Percentiles rank a stretch among this genome's conserved stretches.
These are phyloP conservation scores for Hirudinaria manillensis DNA, from an alignment of 2,888 invertebrate species.

Conservation along the genomic window DNA sequence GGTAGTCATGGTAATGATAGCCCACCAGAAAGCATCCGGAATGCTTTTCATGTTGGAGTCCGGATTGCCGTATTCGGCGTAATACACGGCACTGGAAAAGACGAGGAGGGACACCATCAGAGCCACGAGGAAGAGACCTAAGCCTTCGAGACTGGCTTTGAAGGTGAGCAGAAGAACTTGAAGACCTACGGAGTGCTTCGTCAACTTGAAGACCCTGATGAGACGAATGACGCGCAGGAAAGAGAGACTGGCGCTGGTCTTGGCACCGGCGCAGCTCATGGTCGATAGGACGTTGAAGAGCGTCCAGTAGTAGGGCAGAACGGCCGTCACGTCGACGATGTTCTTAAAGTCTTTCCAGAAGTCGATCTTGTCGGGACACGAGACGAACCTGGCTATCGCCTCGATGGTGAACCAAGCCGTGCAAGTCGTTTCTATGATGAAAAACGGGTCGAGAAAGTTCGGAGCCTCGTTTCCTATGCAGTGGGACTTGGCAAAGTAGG, in stretches of 20 bases:
- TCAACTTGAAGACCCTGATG: conserved; percentile 56
- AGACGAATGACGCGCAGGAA: conserved; percentile 57
- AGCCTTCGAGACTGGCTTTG: conserved; percentile 55
- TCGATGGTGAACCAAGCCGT: conserved; percentile 57
- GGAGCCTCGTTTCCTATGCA: conserved; percentile 46
- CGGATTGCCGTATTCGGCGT: conserved; percentile 54
- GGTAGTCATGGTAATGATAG: conserved; percentile 54
- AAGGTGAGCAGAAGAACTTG: conserved; percentile 58
- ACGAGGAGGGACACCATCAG: conserved; percentile 55
- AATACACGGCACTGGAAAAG: conserved; percentile 57
- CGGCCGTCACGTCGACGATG: conserved; percentile 56
- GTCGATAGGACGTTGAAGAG: conserved; percentile 50
- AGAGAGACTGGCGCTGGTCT: conserved; percentile 55
- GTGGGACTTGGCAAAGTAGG: conserved; percentile 44
- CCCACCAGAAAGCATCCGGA: conserved; percentile 56
- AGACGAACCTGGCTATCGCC: conserved; percentile 53
- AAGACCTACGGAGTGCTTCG: conserved; percentile 57
- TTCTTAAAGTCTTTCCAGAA: conserved; percentile 57
- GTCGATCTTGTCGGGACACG: conserved; percentile 55
- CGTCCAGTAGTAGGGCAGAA: conserved; percentile 57
- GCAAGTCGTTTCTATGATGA: conserved; percentile 56
- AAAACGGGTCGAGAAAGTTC: conserved; percentile 53
- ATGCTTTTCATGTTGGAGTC: conserved; percentile 53
- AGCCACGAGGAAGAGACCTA: conserved; percentile 56
- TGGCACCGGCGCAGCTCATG: conserved; percentile 51